Base-by-base conservation (phyloP, 64 coral and sea anemone species). In the Pocillopora verrucosa region DNA sequence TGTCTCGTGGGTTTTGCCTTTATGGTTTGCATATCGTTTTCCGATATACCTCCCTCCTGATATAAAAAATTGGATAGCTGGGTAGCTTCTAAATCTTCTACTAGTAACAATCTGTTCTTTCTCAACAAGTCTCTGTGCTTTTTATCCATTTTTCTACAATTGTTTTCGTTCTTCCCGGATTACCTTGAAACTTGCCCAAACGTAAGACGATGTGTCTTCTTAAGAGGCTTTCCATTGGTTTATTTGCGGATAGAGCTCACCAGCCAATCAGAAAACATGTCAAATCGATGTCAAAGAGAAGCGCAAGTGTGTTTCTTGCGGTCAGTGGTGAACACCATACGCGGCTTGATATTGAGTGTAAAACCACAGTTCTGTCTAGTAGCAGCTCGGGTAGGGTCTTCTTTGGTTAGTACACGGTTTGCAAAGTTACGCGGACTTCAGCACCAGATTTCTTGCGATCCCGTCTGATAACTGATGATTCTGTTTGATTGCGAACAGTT, bases 61-160 rank as follows among this genome's bases (percentile, higher is more conserved):
- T 61, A 94, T 1, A 98, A 73, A 59, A 73, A 90, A 88, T 88
- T 91, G 24, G 92, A 82, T 13, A 98, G 16, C 26, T 38, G 58
- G 4, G 78, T 67, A 22, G 95, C 92, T 56, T 98, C 95, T 36
- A 98, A 34, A 90, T 98, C 95, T 73, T 76, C 25, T 12, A 94
- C 80, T 89, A 98, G 78, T 10, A n/a, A 19, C 22, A 94, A 9
- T 86, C 95, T 91, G 17, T 98, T 94, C 65, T 78, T 94, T 61
- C 95, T 91, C 1, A 98, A 72, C 24, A 98, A 61, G 65, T 79
- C 62, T 82, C 65, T 78, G 59, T 98, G 95, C 22, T 65, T 93
- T 92, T 98, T 84, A 7, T 94, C 84, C 95, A 98, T 98, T 85
- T 88, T 64, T 16, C 22, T n/a, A 65, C 5, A 16, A 14, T 65